A percentile compares a stretch with the other conserved stretches of the same genome.
phyloP scores from a whole-genome alignment of 2,113 vertebrate genomes.

The Dasyurus viverrinus region DNA sequence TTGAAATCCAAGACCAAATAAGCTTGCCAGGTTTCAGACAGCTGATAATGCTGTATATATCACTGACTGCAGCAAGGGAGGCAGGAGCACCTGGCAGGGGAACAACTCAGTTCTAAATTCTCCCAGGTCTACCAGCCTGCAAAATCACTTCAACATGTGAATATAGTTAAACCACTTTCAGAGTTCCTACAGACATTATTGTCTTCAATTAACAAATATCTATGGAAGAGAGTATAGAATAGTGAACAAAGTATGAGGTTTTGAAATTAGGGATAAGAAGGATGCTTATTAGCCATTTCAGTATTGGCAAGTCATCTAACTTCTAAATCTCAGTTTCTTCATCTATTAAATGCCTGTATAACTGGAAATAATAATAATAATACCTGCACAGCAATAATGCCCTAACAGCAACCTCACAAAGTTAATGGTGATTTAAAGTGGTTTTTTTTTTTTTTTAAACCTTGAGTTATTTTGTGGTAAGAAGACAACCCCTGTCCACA shows the following conservation, averaged over 20 bases:
- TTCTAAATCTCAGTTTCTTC: neutral
- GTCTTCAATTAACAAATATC: constrained; percentile 17
- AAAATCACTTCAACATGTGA: neutral
- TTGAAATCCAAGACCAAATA: neutral
- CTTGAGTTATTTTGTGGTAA: neutral
- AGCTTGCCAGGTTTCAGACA: neutral
- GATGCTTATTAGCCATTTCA: neutral
- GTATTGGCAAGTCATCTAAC: neutral
- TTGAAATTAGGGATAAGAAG: neutral
- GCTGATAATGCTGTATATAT: neutral
- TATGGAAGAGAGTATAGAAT: neutral
- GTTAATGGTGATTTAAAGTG: neutral
- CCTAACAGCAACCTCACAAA: neutral
- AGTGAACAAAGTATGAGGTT: neutral
- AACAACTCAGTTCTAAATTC: constrained; percentile 1
- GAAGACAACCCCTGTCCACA: neutral
- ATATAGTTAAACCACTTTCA: neutral
- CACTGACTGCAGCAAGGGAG: constrained; percentile 8
- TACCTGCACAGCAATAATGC: neutral
- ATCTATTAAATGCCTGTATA: neutral
- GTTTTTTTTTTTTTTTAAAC: neutral
- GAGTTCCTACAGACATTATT: neutral
- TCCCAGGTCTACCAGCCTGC: neutral
- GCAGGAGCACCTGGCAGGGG: neutral
- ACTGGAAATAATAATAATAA: too few relatives aligned